Percentiles rank a stretch among this genome's conserved stretches.
Conservation (phyloP, 1,140 invertebrate genomes). For the Homarus americanus region DNA sequence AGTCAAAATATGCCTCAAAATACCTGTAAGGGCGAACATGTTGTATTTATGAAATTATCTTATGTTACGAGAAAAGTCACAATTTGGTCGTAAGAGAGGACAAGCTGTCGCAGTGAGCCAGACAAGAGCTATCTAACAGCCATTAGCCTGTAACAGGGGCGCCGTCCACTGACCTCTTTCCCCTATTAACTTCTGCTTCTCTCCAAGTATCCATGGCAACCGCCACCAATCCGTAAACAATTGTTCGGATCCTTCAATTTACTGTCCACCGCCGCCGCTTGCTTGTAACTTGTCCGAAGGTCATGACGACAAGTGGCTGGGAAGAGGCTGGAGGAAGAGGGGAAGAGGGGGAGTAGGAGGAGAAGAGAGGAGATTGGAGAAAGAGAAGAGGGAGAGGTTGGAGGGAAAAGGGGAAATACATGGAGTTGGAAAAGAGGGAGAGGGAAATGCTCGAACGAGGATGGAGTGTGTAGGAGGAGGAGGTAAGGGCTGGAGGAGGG, state of each 20-base stretch:
- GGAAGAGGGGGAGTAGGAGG: background rate
- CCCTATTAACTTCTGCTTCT: slow-evolving; percentile 13
- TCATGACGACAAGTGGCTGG: background rate
- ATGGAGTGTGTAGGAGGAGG: too few species aligned
- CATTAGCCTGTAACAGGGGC: background rate
- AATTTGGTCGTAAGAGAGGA: too few species aligned
- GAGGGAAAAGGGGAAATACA: background rate
- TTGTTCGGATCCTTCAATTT: slow-evolving; percentile 32
- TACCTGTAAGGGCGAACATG: too few species aligned
- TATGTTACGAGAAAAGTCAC: too few species aligned
- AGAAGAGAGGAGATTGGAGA: too few species aligned
- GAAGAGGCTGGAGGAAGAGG: background rate
- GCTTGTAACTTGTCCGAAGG: background rate
- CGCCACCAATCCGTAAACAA: slow-evolving; percentile 34
- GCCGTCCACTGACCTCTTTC: background rate
- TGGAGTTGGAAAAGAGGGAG: too few species aligned
- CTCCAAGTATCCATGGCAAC: slow-evolving; percentile 26
- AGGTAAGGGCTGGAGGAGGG: background rate
- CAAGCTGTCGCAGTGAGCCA: too few species aligned
- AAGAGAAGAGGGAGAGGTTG: background rate
- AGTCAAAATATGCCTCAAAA: too few species aligned
- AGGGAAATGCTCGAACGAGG: background rate
- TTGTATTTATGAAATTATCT: too few species aligned
- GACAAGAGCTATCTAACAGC: background rate
- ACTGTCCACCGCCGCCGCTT: background rate